Base-by-base conservation (phyloP, 2,113 vertebrate species). In the Geococcyx californianus region DNA sequence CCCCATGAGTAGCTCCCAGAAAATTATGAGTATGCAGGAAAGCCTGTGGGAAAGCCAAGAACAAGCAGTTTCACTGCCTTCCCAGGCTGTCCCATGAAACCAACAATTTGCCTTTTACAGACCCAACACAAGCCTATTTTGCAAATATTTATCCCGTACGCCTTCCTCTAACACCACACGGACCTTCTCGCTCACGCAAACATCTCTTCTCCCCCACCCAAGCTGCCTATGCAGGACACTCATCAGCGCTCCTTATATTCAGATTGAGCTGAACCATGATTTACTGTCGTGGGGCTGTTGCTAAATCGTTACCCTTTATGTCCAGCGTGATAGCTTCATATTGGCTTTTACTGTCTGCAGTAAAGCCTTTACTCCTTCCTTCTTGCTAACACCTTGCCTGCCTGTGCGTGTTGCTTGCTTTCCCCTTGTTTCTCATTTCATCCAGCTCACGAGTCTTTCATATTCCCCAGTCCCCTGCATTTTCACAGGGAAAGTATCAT, bases 361-460 rank as follows among this genome's bases (percentile, higher is more conserved):
- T 84, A 81, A 90, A 95, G 90, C 47, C 55, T 95, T 93, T 72
- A 3, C 91, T 90, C 90, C 59, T 84, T 33, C 91, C 84, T 70
- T 83, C 94, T 86, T 34, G 1, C 82, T 62, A 72, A 47, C 76
- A 16, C 69, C 68, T 89, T 6, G 60, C 51, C 88, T 58, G 89
- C 82, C 77, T 9, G 1, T 10, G 60, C 6, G 0, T 5, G 38
- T 63, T 84, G 79, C 91, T 83, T 42, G 81, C 82, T 38, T 54
- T 10, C 82, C 89, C 83, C 89, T 88, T 1, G 66, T 74, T 91
- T 68, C 95, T 94, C 93, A 81, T 95, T 89, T 92, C 92, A 93
- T 90, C 90, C 33, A 36, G 16, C 67, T 74, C 58, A 0, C 0
- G 4, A 1, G 1, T 2, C 92, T 91, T 83, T 93, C 74, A 90